Evolutionary conservation across 2,797 vertebrate genomes (phyloP), one percentile per base, ranked within the genome.

Genomic region (Phataginus tetradactyla): DNA sequence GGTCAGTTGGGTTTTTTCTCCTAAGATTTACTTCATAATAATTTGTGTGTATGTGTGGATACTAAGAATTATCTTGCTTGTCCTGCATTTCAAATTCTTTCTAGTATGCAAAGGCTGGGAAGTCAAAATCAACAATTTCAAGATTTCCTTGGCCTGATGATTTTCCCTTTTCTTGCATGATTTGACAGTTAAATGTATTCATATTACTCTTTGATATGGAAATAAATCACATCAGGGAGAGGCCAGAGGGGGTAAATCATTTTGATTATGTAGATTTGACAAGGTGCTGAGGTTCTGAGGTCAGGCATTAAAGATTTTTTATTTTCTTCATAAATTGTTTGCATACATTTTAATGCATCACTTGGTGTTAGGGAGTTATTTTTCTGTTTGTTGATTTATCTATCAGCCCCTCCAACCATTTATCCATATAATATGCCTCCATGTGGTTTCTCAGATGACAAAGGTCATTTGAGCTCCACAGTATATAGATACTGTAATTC

Each of bases 331-430:
- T 88, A 34, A 85, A n/a, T 42, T 34, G 25, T 27, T 63, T 88
- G 3, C 25, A 34, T 63, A 20, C 3, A 14, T 57, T 75, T 23
- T 55, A 57, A 78, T 55, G 13, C 4, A 78, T 63, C 27, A 15
- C 15, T 81, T 3, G 4, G 11, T 68, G 39, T 45, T 85, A 71
- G 6, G 32, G 53, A 72, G 11, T 39, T 69, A 57, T 77, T 86
- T 86, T 96, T 57, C 12, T 37, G 55, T 75, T 94, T n/a, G 55
- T 75, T 94, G 83, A 66, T 86, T 80, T 96, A 83, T 15, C 37
- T 86, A 49, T 84, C 37, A 88, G n/a, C 3, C 18, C 55, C 14
- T 85, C 17, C 63, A 75, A 79, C 32, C 91, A 15, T 17, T 96
- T 78, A 75, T 61, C 7, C 34, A 72, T 61, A 57, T 78, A 42